Evolutionary conservation across 2,888 invertebrate genomes (phyloP).

Genomic region (Orgyia antiqua): DNA sequence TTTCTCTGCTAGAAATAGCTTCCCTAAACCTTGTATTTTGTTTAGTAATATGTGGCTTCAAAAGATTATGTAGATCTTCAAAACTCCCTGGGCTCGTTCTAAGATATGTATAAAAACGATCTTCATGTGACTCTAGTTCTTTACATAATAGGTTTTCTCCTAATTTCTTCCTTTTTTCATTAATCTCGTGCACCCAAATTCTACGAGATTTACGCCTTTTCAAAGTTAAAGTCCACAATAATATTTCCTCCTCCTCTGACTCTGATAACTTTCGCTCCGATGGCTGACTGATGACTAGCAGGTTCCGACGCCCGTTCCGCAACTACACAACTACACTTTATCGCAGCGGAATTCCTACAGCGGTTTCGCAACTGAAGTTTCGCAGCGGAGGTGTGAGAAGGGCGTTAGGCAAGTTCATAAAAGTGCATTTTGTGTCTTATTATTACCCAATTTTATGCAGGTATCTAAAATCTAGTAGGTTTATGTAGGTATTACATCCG

Average conservation of each 20-base stretch:
- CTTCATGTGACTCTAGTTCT: constrained; percentile 17
- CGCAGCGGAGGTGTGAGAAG: too few species aligned
- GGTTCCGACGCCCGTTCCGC: too few species aligned
- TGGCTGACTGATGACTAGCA: too few species aligned
- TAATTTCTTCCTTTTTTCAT: constrained; percentile 11
- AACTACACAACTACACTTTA: too few species aligned
- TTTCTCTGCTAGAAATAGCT: constrained; percentile 21
- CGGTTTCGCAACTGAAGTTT: too few species aligned
- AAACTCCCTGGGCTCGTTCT: constrained; percentile 16
- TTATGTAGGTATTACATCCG: too few species aligned
- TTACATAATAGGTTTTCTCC: constrained; percentile 15
- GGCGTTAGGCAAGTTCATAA: too few species aligned
- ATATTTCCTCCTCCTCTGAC: background rate
- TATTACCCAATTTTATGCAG: too few species aligned
- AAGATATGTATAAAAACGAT: constrained; percentile 20
- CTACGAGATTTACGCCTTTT: background rate
- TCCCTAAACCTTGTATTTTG: constrained; percentile 15
- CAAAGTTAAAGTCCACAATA: background rate
- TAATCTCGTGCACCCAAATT: background rate
- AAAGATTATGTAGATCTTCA: constrained; percentile 14
- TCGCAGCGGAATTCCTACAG: too few species aligned
- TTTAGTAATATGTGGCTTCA: constrained; percentile 14
- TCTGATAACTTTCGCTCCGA: background rate
- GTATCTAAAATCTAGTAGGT: too few species aligned
- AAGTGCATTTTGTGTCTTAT: too few species aligned